A percentile compares a stretch with the other conserved stretches of the same genome.
phyloP scores from a whole-genome alignment of 2,888 invertebrate species.

The Ophion obscuratus region DNA sequence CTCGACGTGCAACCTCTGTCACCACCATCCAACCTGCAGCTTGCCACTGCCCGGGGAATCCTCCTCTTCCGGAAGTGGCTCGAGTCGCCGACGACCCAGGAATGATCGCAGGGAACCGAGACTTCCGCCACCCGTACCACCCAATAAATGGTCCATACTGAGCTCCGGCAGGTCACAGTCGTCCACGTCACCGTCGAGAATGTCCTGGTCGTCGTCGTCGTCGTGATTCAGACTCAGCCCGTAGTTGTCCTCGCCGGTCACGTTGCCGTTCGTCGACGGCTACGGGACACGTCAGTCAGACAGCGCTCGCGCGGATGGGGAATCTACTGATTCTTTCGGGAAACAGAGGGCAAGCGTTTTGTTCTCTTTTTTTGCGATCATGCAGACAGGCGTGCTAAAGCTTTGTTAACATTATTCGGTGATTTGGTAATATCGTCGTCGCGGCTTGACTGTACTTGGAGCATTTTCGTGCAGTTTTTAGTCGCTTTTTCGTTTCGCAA shows the following conservation, averaged over 20 bases:
- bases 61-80: slow-evolving; percentile 94
- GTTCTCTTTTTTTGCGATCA: slow-evolving; percentile 73
- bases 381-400: slow-evolving; percentile 83
- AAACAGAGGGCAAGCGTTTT: slow-evolving; percentile 82
- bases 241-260: slow-evolving; percentile 79
- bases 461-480: background rate
- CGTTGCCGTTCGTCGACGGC: slow-evolving; percentile 80
- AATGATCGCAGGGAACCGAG: slow-evolving; percentile 80
- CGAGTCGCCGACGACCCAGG: slow-evolving; percentile 89
- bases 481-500: background rate
- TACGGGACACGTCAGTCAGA: slow-evolving; percentile 82
- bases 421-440: background rate
- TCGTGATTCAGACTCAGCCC: slow-evolving; percentile 79
- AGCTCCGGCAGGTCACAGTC: slow-evolving; percentile 79
- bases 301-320: slow-evolving; percentile 75
- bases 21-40: slow-evolving; percentile 82
- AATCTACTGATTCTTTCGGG: slow-evolving; percentile 82
- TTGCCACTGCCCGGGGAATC: slow-evolving; percentile 85
- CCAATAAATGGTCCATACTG: slow-evolving; percentile 81
- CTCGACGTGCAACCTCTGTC: slow-evolving; percentile 82
- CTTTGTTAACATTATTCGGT: slow-evolving; percentile 43
- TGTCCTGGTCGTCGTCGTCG: slow-evolving; percentile 88
- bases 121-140: slow-evolving; percentile 72
- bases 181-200: slow-evolving; percentile 70
- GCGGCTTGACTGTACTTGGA: background rate